Evolutionary conservation across 2,888 invertebrate genomes (phyloP).

Genomic region (Eugnorisma glareosa): DNA sequence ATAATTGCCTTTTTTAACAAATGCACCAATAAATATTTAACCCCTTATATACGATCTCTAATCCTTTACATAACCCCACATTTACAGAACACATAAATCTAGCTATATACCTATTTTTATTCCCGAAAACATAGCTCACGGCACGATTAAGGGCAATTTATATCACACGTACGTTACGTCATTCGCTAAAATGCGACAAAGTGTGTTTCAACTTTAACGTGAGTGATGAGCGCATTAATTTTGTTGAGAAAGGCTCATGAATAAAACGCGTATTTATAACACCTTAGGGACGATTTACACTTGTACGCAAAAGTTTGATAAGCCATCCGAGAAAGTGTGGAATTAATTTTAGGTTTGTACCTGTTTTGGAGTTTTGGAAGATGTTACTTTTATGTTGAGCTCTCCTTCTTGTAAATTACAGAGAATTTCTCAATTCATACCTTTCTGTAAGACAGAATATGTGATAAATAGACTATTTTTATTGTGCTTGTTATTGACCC

Average conservation of each 20-base stretch:
- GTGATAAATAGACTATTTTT: not conserved
- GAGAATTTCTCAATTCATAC: not conserved
- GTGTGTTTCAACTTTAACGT: constrained; percentile 66
- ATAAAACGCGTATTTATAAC: constrained; percentile 71
- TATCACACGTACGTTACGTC: constrained; percentile 46
- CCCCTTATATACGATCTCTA: not conserved
- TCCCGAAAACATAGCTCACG: constrained; percentile 41
- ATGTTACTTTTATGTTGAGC: constrained; percentile 6
- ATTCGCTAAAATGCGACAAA: constrained; percentile 56
- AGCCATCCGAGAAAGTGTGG: constrained; percentile 49
- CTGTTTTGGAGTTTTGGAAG: constrained; percentile 33
- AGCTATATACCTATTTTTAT: constrained; percentile 47
- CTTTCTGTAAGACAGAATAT: not conserved
- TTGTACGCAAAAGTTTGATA: constrained; percentile 58
- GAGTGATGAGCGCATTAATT: constrained; percentile 70
- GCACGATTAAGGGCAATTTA: constrained; percentile 60
- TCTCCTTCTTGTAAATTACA: not conserved
- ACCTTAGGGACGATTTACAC: constrained; percentile 59
- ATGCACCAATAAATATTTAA: not conserved
- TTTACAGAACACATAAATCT: constrained; percentile 28
- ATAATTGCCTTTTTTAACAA: not conserved
- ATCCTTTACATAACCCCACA: constrained; percentile 28
- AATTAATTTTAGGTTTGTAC: constrained; percentile 44
- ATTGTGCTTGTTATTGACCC: no score
- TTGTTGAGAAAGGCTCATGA: constrained; percentile 68